Evolutionary conservation across 2,888 invertebrate genomes (phyloP).

Genomic region (Helobdella robusta): DNA sequence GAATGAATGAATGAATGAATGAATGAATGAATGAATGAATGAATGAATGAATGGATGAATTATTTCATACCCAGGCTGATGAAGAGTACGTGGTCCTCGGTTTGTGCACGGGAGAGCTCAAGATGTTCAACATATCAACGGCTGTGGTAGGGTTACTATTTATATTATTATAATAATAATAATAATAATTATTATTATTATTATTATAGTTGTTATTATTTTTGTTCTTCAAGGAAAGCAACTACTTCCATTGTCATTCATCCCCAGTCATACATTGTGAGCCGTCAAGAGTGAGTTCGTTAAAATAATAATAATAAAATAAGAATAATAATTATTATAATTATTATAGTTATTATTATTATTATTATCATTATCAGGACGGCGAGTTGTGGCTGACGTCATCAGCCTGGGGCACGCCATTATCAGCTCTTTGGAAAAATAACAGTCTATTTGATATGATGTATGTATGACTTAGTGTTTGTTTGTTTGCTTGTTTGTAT

Average conservation of each 20-base stretch:
- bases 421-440: slow-evolving; percentile 68
- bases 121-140: slow-evolving; percentile 73
- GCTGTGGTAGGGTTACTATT: slow-evolving; percentile 53
- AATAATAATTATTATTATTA: not conserved
- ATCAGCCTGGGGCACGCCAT: slow-evolving; percentile 76
- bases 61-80: slow-evolving; percentile 50
- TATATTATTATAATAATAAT: not conserved
- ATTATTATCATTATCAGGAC: slow-evolving; percentile 51
- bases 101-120: slow-evolving; percentile 79
- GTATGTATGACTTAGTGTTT: too few species aligned
- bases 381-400: slow-evolving; percentile 74
- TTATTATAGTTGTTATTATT: not conserved
- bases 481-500: too few species aligned
- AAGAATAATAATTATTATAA: not conserved
- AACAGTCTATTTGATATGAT: slow-evolving; percentile 55
- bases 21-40: too few species aligned
- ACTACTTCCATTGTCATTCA: slow-evolving; percentile 56
- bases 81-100: slow-evolving; percentile 69
- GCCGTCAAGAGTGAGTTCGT: slow-evolving; percentile 47
- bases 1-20: too few species aligned
- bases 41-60: not conserved
- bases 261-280: slow-evolving; percentile 67
- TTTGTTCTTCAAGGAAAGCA: not conserved
- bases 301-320: not conserved
- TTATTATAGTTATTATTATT: not conserved